Evolutionary conservation across 2,888 invertebrate species (phyloP).

Genomic region (Lypha dubia): DNA sequence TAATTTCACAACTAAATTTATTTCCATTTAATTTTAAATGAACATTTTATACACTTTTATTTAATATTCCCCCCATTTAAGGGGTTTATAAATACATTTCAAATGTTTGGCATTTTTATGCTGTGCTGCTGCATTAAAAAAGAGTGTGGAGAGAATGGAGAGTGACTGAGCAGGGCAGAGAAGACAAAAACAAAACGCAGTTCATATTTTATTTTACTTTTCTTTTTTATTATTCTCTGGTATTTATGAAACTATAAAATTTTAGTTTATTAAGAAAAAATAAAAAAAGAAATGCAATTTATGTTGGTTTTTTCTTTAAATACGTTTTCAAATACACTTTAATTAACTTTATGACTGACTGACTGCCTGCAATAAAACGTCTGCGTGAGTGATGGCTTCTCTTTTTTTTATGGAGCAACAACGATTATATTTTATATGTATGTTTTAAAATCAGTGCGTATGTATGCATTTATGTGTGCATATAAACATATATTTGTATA

Average conservation of each 20-base stretch:
- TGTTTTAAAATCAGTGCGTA: no score
- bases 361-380: slow-evolving; percentile 2
- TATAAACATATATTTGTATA: background rate
- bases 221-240: background rate
- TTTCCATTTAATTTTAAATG: slow-evolving; percentile 33
- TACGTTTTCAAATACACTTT: slow-evolving; percentile 23
- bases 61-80: background rate
- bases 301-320: slow-evolving; percentile 9
- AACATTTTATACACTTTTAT: slow-evolving; percentile 13
- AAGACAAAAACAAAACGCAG: background rate
- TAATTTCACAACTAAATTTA: slow-evolving; percentile 32
- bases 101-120: slow-evolving; percentile 11
- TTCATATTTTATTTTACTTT: background rate
- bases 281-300: background rate
- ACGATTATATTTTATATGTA: background rate
- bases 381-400: background rate
- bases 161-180: background rate
- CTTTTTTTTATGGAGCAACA: background rate
- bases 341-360: slow-evolving; percentile 29
- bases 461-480: background rate
- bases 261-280: background rate
- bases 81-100: background rate
- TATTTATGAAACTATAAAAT: slow-evolving; percentile 39
- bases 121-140: background rate
- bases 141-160: background rate